A percentile compares a stretch with the other conserved stretches of the same genome.
phyloP scores from a whole-genome alignment of 2,797 vertebrate species.

The Heteromormyrus szaboi region DNA sequence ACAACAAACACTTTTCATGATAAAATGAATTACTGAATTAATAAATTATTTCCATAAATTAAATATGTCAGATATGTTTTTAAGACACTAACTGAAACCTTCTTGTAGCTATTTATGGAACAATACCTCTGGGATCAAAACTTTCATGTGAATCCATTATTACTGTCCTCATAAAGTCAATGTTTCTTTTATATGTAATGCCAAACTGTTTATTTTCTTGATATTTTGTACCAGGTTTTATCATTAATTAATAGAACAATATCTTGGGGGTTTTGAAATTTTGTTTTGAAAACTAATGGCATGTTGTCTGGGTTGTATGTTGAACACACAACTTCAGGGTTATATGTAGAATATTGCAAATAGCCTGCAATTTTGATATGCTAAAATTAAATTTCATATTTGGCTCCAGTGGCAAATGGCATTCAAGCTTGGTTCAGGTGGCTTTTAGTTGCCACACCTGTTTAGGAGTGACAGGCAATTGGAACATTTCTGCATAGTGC shows the following conservation, averaged over 20 bases:
- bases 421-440: conserved; percentile 42
- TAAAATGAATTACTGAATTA: not conserved
- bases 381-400: conserved; percentile 14
- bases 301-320: not conserved
- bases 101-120: not conserved
- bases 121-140: not conserved
- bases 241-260: not conserved
- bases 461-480: conserved; percentile 28
- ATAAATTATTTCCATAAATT: not conserved
- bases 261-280: not conserved
- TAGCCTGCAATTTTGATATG: not conserved
- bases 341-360: not conserved
- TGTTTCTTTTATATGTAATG: not conserved
- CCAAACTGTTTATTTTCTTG: not conserved
- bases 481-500: conserved; percentile 27
- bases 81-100: not conserved
- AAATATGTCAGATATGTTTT: not conserved
- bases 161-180: not conserved
- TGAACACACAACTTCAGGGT: not conserved
- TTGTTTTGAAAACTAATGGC: not conserved
- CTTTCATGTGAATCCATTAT: not conserved
- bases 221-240: not conserved
- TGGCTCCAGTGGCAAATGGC: conserved; percentile 20
- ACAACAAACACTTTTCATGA: conserved; percentile 10
- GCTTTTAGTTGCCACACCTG: conserved; percentile 42